phyloP scores from a whole-genome alignment of 2,113 vertebrate genomes.

The Dolichotis patagonum region DNA sequence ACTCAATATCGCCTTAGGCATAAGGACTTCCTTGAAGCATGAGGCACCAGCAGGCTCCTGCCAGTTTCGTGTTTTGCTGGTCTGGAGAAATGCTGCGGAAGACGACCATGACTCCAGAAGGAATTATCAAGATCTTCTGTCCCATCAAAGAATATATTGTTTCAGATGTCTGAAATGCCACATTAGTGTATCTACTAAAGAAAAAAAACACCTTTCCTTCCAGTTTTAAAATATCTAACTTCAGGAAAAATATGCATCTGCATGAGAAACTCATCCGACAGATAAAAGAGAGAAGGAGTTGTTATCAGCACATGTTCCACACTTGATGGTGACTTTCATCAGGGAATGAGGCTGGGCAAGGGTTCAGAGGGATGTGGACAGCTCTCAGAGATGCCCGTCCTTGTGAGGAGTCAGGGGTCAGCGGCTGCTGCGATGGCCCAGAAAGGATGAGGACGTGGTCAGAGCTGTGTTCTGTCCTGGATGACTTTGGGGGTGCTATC shows the following conservation, averaged over 20 bases:
- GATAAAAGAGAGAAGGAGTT: background rate
- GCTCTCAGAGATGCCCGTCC: background rate
- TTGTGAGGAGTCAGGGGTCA: too few species aligned
- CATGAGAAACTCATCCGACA: background rate
- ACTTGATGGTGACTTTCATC: background rate
- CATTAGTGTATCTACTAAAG: background rate
- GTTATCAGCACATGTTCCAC: background rate
- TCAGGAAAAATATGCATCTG: background rate
- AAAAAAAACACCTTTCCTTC: background rate
- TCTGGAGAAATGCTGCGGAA: background rate
- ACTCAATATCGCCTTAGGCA: too few species aligned
- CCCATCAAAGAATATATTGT: background rate
- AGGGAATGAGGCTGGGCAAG: background rate
- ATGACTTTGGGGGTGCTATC: background rate
- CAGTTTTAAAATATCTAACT: background rate
- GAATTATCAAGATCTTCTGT: background rate
- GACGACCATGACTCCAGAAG: background rate
- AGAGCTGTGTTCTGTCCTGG: background rate
- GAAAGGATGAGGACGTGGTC: background rate
- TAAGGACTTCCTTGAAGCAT: background rate
- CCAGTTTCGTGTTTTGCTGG: background rate
- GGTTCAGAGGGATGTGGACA: too few species aligned
- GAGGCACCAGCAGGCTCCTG: background rate
- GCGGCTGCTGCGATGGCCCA: background rate
- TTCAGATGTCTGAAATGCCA: background rate